phyloP scores from a whole-genome alignment of 2,797 vertebrate genomes.

The Tapirus indicus region DNA sequence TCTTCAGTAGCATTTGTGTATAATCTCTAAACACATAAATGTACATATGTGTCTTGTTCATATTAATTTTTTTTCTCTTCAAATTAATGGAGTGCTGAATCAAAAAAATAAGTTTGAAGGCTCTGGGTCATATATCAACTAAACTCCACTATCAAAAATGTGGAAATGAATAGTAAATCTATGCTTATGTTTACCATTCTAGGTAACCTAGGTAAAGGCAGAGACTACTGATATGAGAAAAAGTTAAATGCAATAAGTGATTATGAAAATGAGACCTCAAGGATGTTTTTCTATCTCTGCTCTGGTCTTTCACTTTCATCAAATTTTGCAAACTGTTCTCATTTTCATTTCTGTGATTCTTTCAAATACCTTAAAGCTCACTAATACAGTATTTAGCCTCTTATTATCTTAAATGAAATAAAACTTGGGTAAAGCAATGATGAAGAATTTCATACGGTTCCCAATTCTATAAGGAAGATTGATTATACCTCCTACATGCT shows the following conservation, averaged over 20 bases:
- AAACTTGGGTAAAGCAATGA: not conserved
- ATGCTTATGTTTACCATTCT: not conserved
- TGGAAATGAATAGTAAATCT: not conserved
- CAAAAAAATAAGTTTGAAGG: not conserved
- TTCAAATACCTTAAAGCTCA: not conserved
- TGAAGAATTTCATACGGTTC: not conserved
- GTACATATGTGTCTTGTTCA: not conserved
- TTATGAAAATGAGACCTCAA: not conserved
- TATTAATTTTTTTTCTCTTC: too few species aligned
- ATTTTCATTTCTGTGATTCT: not conserved
- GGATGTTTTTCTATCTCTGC: not conserved
- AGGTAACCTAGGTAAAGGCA: not conserved
- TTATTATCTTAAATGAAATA: not conserved
- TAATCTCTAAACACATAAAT: not conserved
- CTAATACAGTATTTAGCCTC: not conserved
- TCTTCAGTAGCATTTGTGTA: not conserved
- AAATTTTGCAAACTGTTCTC: not conserved
- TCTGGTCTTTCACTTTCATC: not conserved
- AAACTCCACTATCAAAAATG: not conserved
- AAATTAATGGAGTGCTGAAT: not conserved
- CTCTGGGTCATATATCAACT: not conserved
- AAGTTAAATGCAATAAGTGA: not conserved
- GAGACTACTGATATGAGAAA: not conserved
- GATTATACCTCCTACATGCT: not conserved
- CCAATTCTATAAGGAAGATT: not conserved